Evolutionary conservation across 2,888 invertebrate species (phyloP).

Genomic region (Drosophila merina): DNA sequence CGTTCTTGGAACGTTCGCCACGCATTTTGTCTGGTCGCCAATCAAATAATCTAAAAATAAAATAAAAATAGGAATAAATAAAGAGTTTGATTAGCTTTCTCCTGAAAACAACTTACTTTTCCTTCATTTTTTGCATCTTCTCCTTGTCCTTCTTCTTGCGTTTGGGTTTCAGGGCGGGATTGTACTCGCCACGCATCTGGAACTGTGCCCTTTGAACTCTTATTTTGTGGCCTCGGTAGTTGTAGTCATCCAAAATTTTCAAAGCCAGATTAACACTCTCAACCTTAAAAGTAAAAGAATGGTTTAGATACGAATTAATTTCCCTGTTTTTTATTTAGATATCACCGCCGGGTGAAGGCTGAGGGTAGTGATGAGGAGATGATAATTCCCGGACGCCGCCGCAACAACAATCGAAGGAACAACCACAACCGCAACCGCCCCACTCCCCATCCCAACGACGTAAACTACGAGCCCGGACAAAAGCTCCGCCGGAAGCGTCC

Average conservation of each 20-base stretch:
- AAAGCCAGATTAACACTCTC: conserved; percentile 98
- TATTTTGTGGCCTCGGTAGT: conserved; percentile 91
- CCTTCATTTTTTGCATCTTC: conserved; percentile 95
- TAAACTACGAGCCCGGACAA: conserved; percentile 59
- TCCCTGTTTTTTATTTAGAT: conserved; percentile 49
- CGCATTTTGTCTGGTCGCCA: conserved; percentile 97
- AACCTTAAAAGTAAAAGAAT: conserved; percentile 84
- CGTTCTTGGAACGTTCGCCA: conserved; percentile 94
- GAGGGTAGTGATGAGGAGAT: conserved; percentile 79
- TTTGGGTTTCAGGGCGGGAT: conserved; percentile 96
- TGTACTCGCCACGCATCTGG: conserved; percentile 96
- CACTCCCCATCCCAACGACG: conserved; percentile 62
- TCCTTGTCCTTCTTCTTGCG: conserved; percentile 95
- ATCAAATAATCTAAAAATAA: conserved; percentile 90
- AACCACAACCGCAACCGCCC: conserved; percentile 25
- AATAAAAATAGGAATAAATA: neutral
- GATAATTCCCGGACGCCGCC: conserved; percentile 57
- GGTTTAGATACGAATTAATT: neutral
- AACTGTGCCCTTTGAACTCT: conserved; percentile 97
- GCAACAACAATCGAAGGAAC: conserved; percentile 45
- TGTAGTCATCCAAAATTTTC: conserved; percentile 94
- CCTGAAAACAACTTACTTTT: conserved; percentile 86
- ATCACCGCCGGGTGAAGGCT: conserved; percentile 77
- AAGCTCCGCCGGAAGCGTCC: conserved; percentile 52
- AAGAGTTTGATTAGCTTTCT: neutral